phyloP scores from a whole-genome alignment of 2,888 invertebrate species.

The Sphecodes monilicornis region DNA sequence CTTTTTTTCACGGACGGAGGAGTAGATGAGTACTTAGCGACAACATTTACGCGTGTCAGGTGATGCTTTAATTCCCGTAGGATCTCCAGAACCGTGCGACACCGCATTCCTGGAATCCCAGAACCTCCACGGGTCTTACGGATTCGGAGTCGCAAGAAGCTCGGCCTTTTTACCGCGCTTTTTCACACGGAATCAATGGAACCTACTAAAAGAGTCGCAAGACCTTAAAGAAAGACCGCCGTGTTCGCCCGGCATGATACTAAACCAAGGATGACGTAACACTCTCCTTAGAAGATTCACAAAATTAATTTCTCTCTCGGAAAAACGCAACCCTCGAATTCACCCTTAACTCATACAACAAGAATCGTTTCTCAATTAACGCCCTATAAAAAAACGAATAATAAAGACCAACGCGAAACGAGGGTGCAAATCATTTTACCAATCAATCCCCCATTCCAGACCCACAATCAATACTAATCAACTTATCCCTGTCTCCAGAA shows the following conservation, averaged over 20 bases:
- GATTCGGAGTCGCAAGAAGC: not conserved
- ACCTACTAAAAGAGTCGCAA: not conserved
- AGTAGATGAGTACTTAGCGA: not conserved
- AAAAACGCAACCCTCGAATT: not conserved
- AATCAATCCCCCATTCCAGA: constrained; percentile 14
- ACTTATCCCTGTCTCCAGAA: constrained; percentile 46
- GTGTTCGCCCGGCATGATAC: constrained; percentile 4
- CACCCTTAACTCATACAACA: not conserved
- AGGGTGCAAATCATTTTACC: not conserved
- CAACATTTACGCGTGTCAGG: not conserved
- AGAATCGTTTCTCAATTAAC: not conserved
- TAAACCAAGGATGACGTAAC: constrained; percentile 9
- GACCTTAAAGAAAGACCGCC: constrained; percentile 17
- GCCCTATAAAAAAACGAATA: not conserved
- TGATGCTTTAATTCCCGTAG: not conserved
- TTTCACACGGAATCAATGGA: constrained; percentile 16
- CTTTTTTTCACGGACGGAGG: not conserved
- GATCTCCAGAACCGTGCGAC: constrained; percentile 15
- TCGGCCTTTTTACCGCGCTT: constrained; percentile 23
- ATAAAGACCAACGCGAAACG: not conserved
- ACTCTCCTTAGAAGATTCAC: not conserved
- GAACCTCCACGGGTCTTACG: not conserved
- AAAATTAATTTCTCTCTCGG: not conserved
- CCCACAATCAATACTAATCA: constrained; percentile 61
- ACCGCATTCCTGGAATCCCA: not conserved